Evolutionary conservation across 2,888 invertebrate species (phyloP), one percentile per base, ranked within the genome.

Genomic region (Phortica magna): DNA sequence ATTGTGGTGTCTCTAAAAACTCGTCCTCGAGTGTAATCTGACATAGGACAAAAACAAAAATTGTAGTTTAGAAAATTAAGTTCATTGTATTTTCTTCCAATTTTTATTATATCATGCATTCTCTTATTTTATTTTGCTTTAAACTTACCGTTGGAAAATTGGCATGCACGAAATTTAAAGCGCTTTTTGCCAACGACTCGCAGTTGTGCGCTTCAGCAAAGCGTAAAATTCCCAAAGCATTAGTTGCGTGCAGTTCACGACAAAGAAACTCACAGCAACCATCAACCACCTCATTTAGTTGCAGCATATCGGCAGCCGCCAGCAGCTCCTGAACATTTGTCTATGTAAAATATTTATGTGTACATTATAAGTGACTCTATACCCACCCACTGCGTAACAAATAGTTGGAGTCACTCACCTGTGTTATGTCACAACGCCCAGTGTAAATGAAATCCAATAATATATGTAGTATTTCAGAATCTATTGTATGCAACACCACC

Each of bases 161-260:
- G 82, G 95, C 94, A 92, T 96, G 95, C 81, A 98, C 96, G 92
- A 95, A 98, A 88, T 95, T 95, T 89, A 96, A 93, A 80, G 97
- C 95, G 89, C 95, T 95, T 85, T 95, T 94, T 84, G 95, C 94
- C 87, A 98, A 93, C 85, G 95, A 95, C 85, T 94, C 93, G 91
- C 96, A 96, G 91, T 96, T 96, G 92, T 98, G 97, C 75, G 95
- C 95, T 91, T 97, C 97, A 78, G 98, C 97, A 94, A 98, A 98
- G 91, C 97, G 95, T 91, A 96, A 95, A 92, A 96, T 96, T 89
- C 98, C 98, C 89, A 98, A 94, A 77, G 96, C 96, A 93, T 98
- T 98, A 55, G 96, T 95, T 70, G 95, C 95, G 92, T 97, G 96
- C 77, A 98, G 93, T 92, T 98, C 97, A 84, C 95, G 94, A 84